Percentiles rank a stretch among this genome's conserved stretches.
phyloP scores from a whole-genome alignment of 2,113 vertebrate species.

The Nothoprocta perdicaria region DNA sequence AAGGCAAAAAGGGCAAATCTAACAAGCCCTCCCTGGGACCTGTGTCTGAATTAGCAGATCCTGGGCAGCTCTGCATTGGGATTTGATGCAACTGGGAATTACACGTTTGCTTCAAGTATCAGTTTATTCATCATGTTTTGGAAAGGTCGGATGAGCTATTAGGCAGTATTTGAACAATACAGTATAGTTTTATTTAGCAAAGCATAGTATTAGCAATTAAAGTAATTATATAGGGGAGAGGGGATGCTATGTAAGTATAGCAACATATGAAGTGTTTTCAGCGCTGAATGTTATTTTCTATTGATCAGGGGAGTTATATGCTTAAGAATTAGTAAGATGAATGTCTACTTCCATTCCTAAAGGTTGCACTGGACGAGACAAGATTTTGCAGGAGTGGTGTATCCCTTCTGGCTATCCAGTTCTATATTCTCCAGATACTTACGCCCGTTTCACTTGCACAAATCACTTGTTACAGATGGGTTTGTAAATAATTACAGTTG shows the following conservation, averaged over 20 bases:
- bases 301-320: neutral
- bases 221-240: neutral
- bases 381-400: neutral
- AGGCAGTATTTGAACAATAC: neutral
- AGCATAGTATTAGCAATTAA: slow-evolving; percentile 25
- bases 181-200: slow-evolving; percentile 30
- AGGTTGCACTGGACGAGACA: neutral
- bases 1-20: neutral
- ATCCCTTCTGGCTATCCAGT: neutral
- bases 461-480: neutral
- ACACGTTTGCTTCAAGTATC: neutral
- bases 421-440: neutral
- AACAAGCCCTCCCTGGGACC: neutral
- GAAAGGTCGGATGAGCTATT: slow-evolving; percentile 29
- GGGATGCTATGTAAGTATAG: neutral
- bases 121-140: slow-evolving; percentile 5
- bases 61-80: neutral
- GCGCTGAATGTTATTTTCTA: neutral
- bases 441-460: neutral
- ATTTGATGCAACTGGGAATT: neutral
- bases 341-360: neutral
- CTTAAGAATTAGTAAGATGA: neutral
- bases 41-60: neutral
- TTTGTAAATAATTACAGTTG: neutral
- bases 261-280: neutral